A percentile compares a stretch with the other conserved stretches of the same genome.
phyloP scores from a whole-genome alignment of 1,140 invertebrate genomes.

The Pogonognathellus flavescens region DNA sequence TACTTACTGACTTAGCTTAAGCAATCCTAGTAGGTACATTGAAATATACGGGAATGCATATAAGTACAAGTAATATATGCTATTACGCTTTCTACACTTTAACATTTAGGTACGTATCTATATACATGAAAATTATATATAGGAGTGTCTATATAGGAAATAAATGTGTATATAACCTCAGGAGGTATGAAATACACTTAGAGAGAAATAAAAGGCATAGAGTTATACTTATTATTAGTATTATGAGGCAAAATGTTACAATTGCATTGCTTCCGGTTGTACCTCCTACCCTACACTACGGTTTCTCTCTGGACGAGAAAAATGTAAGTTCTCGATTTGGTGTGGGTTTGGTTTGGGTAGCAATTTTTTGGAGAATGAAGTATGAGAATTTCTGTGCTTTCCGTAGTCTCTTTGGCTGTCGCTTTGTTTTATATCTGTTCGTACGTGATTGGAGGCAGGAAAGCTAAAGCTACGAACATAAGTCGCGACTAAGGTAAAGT shows the following conservation, averaged over 20 bases:
- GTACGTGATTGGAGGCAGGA: constrained; percentile 24
- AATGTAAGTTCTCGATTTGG: not conserved
- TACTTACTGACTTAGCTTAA: not conserved
- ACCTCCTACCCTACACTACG: constrained; percentile 7
- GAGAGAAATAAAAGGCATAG: no score
- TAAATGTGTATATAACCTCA: no score
- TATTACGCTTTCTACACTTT: not conserved
- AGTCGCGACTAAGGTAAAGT: constrained; percentile 13
- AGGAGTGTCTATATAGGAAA: no score
- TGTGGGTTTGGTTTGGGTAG: not conserved
- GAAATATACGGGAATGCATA: not conserved
- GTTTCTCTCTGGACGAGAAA: not conserved
- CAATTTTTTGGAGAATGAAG: constrained; percentile 37
- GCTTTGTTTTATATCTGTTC: constrained; percentile 46
- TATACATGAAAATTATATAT: no score
- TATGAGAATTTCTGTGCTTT: constrained; percentile 38
- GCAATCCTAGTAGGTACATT: not conserved
- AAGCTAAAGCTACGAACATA: constrained; percentile 21
- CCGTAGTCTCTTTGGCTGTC: not conserved
- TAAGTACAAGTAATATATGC: not conserved
- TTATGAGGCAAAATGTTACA: constrained; percentile 12
- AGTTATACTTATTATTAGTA: not conserved
- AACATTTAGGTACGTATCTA: no score
- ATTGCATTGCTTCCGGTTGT: constrained; percentile 26
- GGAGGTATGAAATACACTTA: not conserved